Evolutionary conservation across 2,113 vertebrate species (phyloP), one percentile per base, ranked within the genome.

Genomic region (Trinectes maculatus): DNA sequence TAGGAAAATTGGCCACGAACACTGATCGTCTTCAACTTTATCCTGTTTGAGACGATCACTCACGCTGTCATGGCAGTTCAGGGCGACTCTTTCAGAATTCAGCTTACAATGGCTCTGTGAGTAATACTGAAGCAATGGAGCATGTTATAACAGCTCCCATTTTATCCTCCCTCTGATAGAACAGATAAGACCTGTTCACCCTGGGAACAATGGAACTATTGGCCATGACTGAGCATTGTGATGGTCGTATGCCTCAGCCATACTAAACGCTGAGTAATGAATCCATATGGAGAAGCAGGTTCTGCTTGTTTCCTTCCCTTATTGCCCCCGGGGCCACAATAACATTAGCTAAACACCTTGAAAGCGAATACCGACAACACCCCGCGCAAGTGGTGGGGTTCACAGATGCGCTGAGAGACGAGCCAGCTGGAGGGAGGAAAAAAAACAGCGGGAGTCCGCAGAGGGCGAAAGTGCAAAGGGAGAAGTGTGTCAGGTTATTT

Each of bases 311-410:
- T 55, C 31, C 51, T 6, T 1, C 13, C 1, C 37, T 37, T 43
- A 7, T 1, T 59, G 64, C 67, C 56, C 61, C 74, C 49, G 13
- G 63, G 73, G 72, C 39, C 66, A 60, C 2, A 15, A 55, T 40
- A 77, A 69, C 74, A 69, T 68, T 60, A 74, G 82, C 74, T 74
- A 67, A 86, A 85, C 22, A 29, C 66, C 80, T 74, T 52, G 56
- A 78, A 76, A 79, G 74, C 74, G 71, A 83, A 83, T 62, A 58
- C 52, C 43, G 75, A 84, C 74, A 71, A 60, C 63, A 58, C 60
- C 72, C 57, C 55, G 59, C 58, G 39, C 47, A 39, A 62, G 58
- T 46, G 62, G 25, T 13, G 24, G 34, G 16, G 57, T 51, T 56
- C 52, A 57, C 79, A 86, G 80, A 83, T 73, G 77, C 74, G 46